Evolutionary conservation across 2,113 vertebrate genomes (phyloP), one percentile per base, ranked within the genome.

Genomic region (Syngnathoides biaculeatus): DNA sequence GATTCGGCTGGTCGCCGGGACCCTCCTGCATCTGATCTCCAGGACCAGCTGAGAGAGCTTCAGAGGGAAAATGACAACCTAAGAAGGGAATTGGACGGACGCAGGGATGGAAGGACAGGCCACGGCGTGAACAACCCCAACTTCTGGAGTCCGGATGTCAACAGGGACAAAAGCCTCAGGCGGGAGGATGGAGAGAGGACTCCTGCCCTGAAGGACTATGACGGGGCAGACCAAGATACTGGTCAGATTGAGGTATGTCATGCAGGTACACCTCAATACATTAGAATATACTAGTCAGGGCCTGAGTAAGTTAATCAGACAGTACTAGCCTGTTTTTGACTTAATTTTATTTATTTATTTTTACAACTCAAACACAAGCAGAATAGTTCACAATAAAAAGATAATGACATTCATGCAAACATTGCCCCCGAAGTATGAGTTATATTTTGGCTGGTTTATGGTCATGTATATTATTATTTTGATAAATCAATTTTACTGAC

Each of bases 141-240:
- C 72, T 95, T 98, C 86, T 98, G 97, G 95, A 95, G 95, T 84
- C 94, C 94, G 0, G 96, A 98, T 70, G 87, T 94, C 30, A 98
- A 98, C 87, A 95, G 79, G 71, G 95, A 97, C 77, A 92, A 93
- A 79, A 94, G 94, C 0, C 63, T 92, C 47, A 92, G 94, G 72
- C 94, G 94, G 73, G 96, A 98, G 75, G 95, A 97, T 78, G 94
- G 92, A 43, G 91, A 87, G 39, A 92, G 94, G 77, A 93, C 93
- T 85, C 93, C 94, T 1, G 92, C 92, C 70, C 88, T 95, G 73
- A 97, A 95, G 86, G 96, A 98, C 69, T 94, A 94, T 69, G 92
- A 94, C 93, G 93, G 93, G 83, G 92, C 92, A 62, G 93, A 94
- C 45, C 94, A 95, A 39, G 96, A 97, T 68, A 95, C 95, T 81